phyloP scores from a whole-genome alignment of 2,797 vertebrate genomes.

The Chloroceryle inda region DNA sequence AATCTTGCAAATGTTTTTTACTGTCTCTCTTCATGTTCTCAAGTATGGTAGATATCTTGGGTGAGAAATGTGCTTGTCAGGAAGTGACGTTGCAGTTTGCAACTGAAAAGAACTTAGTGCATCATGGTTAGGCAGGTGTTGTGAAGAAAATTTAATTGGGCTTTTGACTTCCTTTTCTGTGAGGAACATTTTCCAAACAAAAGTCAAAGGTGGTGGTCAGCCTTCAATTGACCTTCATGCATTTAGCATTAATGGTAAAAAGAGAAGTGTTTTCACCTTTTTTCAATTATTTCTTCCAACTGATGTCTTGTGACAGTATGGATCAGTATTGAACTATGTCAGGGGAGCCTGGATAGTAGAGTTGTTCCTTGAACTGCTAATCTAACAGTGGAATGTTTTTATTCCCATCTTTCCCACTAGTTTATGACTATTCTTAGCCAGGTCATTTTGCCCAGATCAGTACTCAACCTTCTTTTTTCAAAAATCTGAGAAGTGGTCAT shows the following conservation, averaged over 20 bases:
- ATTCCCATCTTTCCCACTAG: neutral
- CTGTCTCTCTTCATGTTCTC: conserved; percentile 11
- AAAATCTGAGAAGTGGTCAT: neutral
- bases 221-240: neutral
- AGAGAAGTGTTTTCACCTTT: neutral
- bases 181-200: neutral
- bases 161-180: neutral
- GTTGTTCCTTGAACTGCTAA: neutral
- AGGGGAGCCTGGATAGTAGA: neutral
- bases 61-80: conserved; percentile 16
- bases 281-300: neutral
- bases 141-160: neutral
- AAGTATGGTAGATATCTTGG: conserved; percentile 1
- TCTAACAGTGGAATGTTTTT: neutral
- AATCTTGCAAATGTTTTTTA: conserved; percentile 8
- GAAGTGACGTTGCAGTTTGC: neutral
- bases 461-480: neutral
- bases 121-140: neutral
- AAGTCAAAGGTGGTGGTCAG: neutral
- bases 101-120: neutral
- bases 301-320: neutral
- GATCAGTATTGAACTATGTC: neutral
- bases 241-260: neutral
- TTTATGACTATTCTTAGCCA: neutral
- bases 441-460: neutral